phyloP scores from a whole-genome alignment of 2,888 invertebrate species.

The Oxyteleia sp. region DNA sequence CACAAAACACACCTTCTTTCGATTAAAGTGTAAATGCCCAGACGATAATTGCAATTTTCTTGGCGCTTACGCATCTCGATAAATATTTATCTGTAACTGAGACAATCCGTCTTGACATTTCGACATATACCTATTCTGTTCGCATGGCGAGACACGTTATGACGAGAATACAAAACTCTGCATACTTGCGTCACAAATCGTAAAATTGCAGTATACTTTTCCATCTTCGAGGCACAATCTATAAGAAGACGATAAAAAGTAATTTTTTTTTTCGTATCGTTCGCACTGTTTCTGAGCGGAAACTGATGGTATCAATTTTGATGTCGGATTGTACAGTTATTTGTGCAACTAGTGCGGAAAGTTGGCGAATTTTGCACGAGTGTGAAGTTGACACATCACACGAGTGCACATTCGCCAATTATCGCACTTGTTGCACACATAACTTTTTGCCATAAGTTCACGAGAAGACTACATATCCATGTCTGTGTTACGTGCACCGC shows the following conservation, averaged over 20 bases:
- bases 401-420: too few species aligned
- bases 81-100: constrained; percentile 50
- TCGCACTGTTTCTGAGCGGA: background rate
- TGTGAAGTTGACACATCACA: too few species aligned
- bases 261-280: constrained; percentile 19
- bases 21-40: constrained; percentile 42
- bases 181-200: constrained; percentile 34
- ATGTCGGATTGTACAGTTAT: background rate
- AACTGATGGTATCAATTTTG: constrained; percentile 15
- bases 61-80: background rate
- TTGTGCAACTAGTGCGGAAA: too few species aligned
- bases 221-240: constrained; percentile 49
- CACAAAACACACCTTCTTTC: background rate
- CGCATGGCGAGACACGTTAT: constrained; percentile 23
- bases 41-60: constrained; percentile 29
- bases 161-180: constrained; percentile 48
- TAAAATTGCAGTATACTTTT: constrained; percentile 55
- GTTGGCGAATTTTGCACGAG: too few species aligned
- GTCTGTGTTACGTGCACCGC: too few species aligned
- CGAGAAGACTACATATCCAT: too few species aligned
- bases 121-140: constrained; percentile 52
- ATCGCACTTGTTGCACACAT: too few species aligned
- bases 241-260: constrained; percentile 57
- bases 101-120: constrained; percentile 54
- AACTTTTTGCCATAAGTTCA: too few species aligned